These are phyloP conservation scores for Dreissena rostriformis DNA, from an alignment of 1,140 invertebrate genomes.

Conservation along the genomic window DNA sequence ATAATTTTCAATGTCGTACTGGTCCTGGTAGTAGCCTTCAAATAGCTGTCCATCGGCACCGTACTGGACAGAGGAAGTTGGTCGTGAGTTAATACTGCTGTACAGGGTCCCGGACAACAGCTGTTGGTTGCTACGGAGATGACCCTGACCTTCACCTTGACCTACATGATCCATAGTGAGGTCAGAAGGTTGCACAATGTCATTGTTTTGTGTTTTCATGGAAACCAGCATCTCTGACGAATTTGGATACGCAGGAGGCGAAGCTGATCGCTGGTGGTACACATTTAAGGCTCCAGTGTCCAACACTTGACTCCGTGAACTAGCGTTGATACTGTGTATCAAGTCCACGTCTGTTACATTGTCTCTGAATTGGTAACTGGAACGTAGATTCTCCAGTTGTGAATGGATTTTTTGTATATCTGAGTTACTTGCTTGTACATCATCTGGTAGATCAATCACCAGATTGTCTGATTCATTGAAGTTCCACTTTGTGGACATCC, in stretches of 20 bases:
- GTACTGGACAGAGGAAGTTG: conserved; percentile 24
- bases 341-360: neutral
- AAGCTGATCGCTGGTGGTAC: conserved; percentile 9
- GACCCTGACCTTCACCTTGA: conserved; percentile 31
- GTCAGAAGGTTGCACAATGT: conserved; percentile 4
- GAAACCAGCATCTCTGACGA: conserved; percentile 7
- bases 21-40: conserved; percentile 48
- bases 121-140: conserved; percentile 6
- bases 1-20: conserved; percentile 56
- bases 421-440: conserved; percentile 10
- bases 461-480: conserved; percentile 39
- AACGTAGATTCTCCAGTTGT: conserved; percentile 29
- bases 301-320: neutral
- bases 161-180: neutral
- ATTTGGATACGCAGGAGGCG: conserved; percentile 21
- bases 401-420: conserved; percentile 12
- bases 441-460: conserved; percentile 37
- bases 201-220: neutral
- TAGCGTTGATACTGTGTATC: conserved; percentile 2
- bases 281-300: neutral
- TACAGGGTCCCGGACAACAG: conserved; percentile 22
- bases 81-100: neutral
- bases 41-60: conserved; percentile 24
- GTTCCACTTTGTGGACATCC: neutral
- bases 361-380: conserved; percentile 19